Conservation (phyloP, 2,888 invertebrate species). For the Drosophila ezoana region DNA sequence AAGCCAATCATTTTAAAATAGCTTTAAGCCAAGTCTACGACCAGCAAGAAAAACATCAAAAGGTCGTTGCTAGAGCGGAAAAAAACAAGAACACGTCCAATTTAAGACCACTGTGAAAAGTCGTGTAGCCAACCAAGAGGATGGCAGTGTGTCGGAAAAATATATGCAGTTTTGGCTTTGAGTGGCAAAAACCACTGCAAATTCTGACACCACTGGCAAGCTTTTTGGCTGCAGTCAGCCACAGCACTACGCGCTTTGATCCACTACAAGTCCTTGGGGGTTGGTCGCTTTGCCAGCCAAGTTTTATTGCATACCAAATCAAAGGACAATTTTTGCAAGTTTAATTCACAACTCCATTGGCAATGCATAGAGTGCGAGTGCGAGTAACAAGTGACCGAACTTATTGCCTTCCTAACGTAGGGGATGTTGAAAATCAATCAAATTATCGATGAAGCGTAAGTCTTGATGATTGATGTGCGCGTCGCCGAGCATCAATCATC, state of each 20-base stretch:
- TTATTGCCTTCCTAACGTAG: background rate
- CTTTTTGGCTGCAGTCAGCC: conserved; percentile 33
- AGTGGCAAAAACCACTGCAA: conserved; percentile 35
- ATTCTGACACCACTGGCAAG: conserved; percentile 21
- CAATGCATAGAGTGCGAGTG: conserved; percentile 5
- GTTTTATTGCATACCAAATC: conserved; percentile 54
- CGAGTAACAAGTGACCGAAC: background rate
- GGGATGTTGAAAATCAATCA: conserved; percentile 51
- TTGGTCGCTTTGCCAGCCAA: conserved; percentile 9
- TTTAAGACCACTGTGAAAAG: conserved; percentile 41
- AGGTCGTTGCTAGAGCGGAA: conserved; percentile 19
- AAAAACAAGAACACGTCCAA: conserved; percentile 29
- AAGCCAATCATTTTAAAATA: conserved; percentile 81
- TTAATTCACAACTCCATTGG: conserved; percentile 8
- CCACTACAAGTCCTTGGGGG: conserved; percentile 8
- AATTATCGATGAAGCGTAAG: conserved; percentile 42
- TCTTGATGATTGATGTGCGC: conserved; percentile 52
- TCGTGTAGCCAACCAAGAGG: conserved; percentile 4
- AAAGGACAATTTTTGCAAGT: conserved; percentile 21
- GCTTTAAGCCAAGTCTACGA: conserved; percentile 64
- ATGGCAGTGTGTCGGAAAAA: conserved; percentile 25
- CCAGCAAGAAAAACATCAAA: conserved; percentile 65
- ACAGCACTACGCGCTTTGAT: conserved; percentile 60
- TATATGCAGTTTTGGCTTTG: conserved; percentile 47
- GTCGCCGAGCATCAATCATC: conserved; percentile 57